These are phyloP conservation scores for Oreochromis mossambicus DNA, from an alignment of 2,797 vertebrate genomes.

Conservation along the genomic window DNA sequence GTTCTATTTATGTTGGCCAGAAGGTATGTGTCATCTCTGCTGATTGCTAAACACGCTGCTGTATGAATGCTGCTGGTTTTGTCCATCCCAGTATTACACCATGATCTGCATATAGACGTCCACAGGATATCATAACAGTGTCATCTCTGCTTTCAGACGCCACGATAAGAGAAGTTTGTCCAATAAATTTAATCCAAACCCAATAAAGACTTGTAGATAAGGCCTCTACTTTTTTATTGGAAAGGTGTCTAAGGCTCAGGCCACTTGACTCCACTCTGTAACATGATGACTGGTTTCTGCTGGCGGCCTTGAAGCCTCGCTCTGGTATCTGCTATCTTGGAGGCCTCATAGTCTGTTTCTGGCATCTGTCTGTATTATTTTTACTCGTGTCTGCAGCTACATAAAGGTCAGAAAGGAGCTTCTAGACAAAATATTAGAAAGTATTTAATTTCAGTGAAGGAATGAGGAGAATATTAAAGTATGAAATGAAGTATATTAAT, in stretches of 20 bases:
- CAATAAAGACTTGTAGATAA: neutral
- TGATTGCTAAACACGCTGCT: neutral
- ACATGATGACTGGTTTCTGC: neutral
- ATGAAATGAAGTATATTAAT: neutral
- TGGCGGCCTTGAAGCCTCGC: neutral
- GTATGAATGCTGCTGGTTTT: neutral
- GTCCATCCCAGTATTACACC: neutral
- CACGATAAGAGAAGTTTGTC: neutral
- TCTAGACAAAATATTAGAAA: neutral
- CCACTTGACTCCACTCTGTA: rapidly evolving
- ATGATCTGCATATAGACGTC: too few species aligned
- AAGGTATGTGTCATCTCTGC: neutral
- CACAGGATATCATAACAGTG: neutral
- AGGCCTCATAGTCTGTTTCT: neutral
- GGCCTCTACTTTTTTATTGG: neutral
- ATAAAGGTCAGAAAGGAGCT: neutral
- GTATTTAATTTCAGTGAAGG: neutral
- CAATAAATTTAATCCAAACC: neutral
- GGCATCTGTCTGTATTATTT: neutral
- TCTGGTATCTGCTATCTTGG: neutral
- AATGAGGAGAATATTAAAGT: neutral
- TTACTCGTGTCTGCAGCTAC: neutral
- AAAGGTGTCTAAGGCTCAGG: neutral
- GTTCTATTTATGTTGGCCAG: neutral
- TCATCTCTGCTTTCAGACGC: neutral